These are phyloP conservation scores for Agelas oroides DNA, from an alignment of 37 sponge, comb jelly and placozoan genomes.

Conservation along the genomic window DNA sequence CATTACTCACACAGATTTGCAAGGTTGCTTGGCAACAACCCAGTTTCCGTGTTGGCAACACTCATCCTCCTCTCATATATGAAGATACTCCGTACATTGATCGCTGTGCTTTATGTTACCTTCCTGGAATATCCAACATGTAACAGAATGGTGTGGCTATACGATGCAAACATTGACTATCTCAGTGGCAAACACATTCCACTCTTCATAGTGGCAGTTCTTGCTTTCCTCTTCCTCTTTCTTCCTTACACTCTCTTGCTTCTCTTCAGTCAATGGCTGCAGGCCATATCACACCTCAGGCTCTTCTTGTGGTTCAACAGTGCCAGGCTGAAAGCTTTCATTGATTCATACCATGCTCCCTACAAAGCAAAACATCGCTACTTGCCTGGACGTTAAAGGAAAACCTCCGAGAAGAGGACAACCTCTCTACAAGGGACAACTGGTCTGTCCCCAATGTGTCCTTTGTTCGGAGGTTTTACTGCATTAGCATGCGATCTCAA, in stretches of 20 bases:
- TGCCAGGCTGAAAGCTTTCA: no score
- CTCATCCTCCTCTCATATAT: neutral
- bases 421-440: no score
- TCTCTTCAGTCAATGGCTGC: conserved; percentile 3
- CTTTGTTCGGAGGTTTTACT: no score
- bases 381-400: no score
- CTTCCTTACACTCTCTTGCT: neutral
- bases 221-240: neutral
- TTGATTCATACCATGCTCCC: no score
- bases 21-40: neutral
- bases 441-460: no score
- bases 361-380: no score
- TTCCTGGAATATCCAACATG: neutral
- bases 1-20: neutral
- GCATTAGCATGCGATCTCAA: no score
- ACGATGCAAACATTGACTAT: conserved; percentile 3
- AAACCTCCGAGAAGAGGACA: no score
- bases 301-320: no score
- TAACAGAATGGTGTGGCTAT: neutral
- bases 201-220: neutral
- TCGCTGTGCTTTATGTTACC: neutral
- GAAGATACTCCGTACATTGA: neutral
- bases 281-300: neutral
- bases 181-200: neutral
- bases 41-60: conserved; percentile 7